Evolutionary conservation across 2,797 vertebrate genomes (phyloP), one percentile per base, ranked within the genome.

Genomic region (Macroramphosus scolopax): DNA sequence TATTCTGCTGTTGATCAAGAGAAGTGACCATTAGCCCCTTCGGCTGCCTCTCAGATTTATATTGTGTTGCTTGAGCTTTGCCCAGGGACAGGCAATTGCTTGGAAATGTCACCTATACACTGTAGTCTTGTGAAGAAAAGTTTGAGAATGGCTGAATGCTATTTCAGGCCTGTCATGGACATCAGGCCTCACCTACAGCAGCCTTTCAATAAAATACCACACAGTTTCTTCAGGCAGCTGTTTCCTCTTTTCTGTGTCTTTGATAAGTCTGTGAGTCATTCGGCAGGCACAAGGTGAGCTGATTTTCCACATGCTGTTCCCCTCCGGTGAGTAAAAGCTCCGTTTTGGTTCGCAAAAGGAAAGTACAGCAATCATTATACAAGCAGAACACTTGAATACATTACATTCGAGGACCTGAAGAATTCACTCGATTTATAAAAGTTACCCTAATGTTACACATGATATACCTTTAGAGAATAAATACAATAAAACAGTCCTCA

Each of bases 191-290:
- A 70, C 77, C 63, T 73, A 56, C 61, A 63, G 51, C 45, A 56
- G 69, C 37, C 55, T 79, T 83, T 81, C 74, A 82, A 75, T 74
- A 80, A 74, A 63, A 37, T 51, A 52, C 68, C 53, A 48, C 33
- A 51, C 37, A 41, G 40, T 81, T 78, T 75, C 73, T 70, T 16
- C 57, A 41, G 63, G 69, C 50, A 40, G 25, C 50, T 52, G 47
- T 72, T 61, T 78, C 65, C 68, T 65, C 42, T 61, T 65, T 52
- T 34, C 39, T 73, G 45, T 75, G 62, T 65, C 71, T 80, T 83
- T 89, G 86, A 91, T 88, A 82, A 68, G 51, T 75, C 79, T 89
- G 87, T 86, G 86, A 87, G 51, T 89, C 87, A 84, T 53, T 80
- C 84, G 62, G 51, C 36, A 28, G 8, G 30, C 29, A 17, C 37